A percentile compares a stretch with the other conserved stretches of the same genome.
These are phyloP conservation scores for Uria lomvia DNA, from an alignment of 2,113 vertebrate genomes.

Conservation along the genomic window DNA sequence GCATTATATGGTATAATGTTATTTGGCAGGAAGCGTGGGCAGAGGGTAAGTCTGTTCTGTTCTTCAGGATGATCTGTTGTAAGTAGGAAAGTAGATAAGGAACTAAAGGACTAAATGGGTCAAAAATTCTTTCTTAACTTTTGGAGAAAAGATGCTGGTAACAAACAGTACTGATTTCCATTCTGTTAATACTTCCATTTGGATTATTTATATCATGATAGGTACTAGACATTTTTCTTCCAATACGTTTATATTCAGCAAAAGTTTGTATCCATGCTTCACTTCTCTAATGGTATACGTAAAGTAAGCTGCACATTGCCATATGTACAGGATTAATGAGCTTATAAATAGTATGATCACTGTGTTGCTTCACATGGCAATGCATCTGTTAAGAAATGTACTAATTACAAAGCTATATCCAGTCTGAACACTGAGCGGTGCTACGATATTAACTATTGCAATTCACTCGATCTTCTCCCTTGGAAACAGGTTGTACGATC, in stretches of 20 bases:
- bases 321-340: neutral
- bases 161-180: neutral
- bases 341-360: neutral
- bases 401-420: neutral
- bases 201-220: neutral
- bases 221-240: neutral
- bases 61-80: neutral
- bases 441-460: neutral
- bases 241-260: neutral
- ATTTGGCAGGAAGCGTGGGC: neutral
- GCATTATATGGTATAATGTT: neutral
- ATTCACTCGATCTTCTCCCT: neutral
- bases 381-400: neutral
- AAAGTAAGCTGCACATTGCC: neutral
- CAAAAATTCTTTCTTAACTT: neutral
- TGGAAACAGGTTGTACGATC: neutral
- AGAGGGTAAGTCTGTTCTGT: neutral
- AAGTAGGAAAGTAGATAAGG: neutral
- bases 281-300: neutral
- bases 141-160: neutral
- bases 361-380: neutral
- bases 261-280: neutral
- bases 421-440: conserved; percentile 25
- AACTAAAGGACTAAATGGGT: neutral
- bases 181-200: neutral